Evolutionary conservation across 1,140 invertebrate species (phyloP).

Genomic region (Brachionus sp.): DNA sequence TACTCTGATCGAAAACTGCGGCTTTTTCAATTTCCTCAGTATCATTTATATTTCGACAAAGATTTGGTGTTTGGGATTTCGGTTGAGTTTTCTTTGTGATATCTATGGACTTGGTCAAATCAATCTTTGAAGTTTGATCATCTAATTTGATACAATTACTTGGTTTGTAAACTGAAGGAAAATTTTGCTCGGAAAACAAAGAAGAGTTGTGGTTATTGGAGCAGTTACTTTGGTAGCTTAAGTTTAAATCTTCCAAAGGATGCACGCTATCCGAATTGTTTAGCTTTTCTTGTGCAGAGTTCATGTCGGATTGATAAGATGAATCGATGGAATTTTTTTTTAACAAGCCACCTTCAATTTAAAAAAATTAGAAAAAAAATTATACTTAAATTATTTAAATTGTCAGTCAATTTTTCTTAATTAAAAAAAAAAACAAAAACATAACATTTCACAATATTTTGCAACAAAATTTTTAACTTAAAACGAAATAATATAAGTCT

Average conservation of each 20-base stretch:
- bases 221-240: neutral
- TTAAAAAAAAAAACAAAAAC: too few species aligned
- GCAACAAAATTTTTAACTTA: too few species aligned
- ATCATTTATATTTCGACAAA: neutral
- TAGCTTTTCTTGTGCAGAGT: neutral
- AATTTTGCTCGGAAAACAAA: neutral
- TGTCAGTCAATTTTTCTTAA: too few species aligned
- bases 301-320: neutral
- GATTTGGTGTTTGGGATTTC: neutral
- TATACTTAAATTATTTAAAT: too few species aligned
- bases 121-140: neutral
- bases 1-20: constrained; percentile 9
- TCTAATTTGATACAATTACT: neutral
- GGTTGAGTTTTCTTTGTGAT: neutral
- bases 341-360: neutral
- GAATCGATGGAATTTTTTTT: neutral
- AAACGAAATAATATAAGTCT: too few species aligned
- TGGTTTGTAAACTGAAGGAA: neutral
- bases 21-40: constrained; percentile 30
- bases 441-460: too few species aligned
- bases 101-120: neutral
- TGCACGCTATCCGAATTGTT: neutral
- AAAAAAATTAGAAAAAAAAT: neutral
- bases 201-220: neutral
- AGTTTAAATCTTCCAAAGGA: neutral